Conservation (phyloP, 2,888 invertebrate genomes). For the Invenusta paracnida region DNA sequence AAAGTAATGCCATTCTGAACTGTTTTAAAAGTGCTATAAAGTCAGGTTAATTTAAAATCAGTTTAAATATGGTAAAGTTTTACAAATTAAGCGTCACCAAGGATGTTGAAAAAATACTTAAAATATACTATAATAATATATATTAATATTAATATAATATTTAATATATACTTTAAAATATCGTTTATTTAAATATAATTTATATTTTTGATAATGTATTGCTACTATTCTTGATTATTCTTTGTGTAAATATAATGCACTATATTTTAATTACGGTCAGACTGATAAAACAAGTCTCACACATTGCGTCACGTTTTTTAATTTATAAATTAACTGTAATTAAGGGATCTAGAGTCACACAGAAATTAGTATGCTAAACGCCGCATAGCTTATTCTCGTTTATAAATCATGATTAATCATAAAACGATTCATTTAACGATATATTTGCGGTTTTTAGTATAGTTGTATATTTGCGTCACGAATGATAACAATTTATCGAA, state of each 20-base stretch:
- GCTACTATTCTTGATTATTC: neutral
- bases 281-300: neutral
- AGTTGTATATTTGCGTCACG: too few species aligned
- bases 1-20: neutral
- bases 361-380: too few species aligned
- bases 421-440: too few species aligned
- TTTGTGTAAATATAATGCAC: neutral
- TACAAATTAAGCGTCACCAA: neutral
- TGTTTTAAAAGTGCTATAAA: neutral
- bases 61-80: neutral
- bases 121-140: too few species aligned
- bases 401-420: too few species aligned
- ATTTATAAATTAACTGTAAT: neutral
- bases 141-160: too few species aligned
- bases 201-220: neutral
- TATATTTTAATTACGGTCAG: neutral
- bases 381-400: too few species aligned
- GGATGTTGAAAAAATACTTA: neutral
- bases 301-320: neutral
- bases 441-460: too few species aligned
- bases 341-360: neutral
- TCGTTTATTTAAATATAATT: neutral
- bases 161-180: neutral
- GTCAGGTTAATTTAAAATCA: neutral
- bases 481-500: too few species aligned